Evolutionary conservation across 2,113 vertebrate species (phyloP), one percentile per base, ranked within the genome.

Genomic region (Hippolais icterina): DNA sequence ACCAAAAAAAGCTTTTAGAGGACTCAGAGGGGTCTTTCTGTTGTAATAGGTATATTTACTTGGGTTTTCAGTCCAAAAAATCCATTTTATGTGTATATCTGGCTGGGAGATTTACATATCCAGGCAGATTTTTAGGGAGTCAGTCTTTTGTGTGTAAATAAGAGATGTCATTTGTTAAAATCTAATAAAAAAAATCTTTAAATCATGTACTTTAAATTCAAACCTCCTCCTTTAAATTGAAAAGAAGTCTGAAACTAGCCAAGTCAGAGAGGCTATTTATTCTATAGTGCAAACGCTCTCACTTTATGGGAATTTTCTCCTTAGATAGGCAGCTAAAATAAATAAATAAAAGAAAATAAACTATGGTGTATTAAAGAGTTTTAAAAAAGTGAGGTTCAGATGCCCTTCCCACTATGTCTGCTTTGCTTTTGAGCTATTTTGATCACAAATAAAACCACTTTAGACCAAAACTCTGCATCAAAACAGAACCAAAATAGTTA

Each of bases 121-220:
- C 74, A 84, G 65, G 61, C 89, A 95, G 89, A 80, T 92, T 96
- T 94, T 94, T 91, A 95, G 87, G 87, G 87, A 95, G 87, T 93
- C 87, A 82, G 77, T 91, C 91, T 96, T 87, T 50, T 84, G 87
- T 89, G 89, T 93, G 77, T 93, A 97, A 97, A 97, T 95, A 96
- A 95, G 89, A 96, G 66, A 96, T 85, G 89, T 87, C 91, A 94
- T 95, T 94, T 96, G 91, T 91, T 96, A 93, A 95, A 80, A 94
- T 89, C 80, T 94, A 95, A 92, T 96, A 92, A 96, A 95, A 96
- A 95, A 93, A 90, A 92, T 70, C 76, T 89, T 94, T 93, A 95
- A 96, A 95, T 94, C 83, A 85, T 82, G 81, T 47, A 89, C 37
- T 95, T 96, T 93, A 89, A 91, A 94, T 95, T 93, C 81, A 94